Base-by-base conservation (phyloP, 2,113 vertebrate species). In the Microcebus lehilahytsara region DNA sequence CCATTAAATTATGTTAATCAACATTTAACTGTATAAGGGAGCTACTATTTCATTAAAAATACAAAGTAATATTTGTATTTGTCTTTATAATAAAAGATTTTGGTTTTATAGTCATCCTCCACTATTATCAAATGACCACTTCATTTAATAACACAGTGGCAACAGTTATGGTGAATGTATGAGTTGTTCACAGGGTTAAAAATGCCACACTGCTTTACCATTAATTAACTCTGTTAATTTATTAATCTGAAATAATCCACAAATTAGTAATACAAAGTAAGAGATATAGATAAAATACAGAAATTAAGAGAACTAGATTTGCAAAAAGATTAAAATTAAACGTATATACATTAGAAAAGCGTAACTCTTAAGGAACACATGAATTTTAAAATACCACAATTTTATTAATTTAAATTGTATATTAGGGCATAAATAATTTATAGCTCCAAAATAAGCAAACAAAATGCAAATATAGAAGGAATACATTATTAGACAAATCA, bases 401-500 rank as follows among this genome's bases (percentile, higher is more conserved):
- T 96, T 53, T 77, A 32, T 74, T 13, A 46, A 96, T 94, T 95
- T 97, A 91, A 74, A 89, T 74, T 91, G 32, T 64, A 93, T 89
- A 90, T 89, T 30, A 89, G 32, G 25, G 5, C 20, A 71, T 10
- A 95, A 96, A 89, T 93, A 91, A 94, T 78, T 85, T 92, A 94
- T 78, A 71, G 11, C 19, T 84, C n/a, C 49, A 53, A 95, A 96
- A 74, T 66, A 95, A 62, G 64, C 71, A 95, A 93, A 89, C 14
- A 95, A 93, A 85, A 87, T 93, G 60, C 37, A 96, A 94, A 92
- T 58, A 77, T 3, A 56, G 78, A 88, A 87, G 53, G 66, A 67
- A 92, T 81, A 53, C 13, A 96, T 91, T 94, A 94, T 81, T 79
- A 93, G 49, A 80, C 10, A 84, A 96, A 95, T 93, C 22, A 95